These are phyloP conservation scores for Scarus forsteni DNA, from an alignment of 2,797 vertebrate genomes.

Conservation along the genomic window DNA sequence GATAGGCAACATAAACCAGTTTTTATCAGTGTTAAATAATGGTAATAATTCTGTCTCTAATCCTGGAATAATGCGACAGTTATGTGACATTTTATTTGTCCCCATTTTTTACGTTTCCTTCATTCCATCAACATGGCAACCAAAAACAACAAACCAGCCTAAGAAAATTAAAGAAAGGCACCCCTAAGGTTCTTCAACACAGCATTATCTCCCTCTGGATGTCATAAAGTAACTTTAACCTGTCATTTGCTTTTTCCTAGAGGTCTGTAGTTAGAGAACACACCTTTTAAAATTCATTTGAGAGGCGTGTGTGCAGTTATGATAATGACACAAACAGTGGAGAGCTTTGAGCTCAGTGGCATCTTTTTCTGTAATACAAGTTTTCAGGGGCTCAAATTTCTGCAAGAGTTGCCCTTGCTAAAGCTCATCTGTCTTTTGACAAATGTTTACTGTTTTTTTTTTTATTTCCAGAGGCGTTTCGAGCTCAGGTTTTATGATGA, in stretches of 20 bases:
- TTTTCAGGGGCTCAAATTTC: neutral
- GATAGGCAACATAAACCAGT: no score
- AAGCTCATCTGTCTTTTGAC: neutral
- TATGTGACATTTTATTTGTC: neutral
- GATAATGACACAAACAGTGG: slow-evolving; percentile 30
- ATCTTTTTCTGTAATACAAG: neutral
- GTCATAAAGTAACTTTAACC: slow-evolving; percentile 26
- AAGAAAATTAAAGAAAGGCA: neutral
- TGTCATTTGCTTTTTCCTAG: slow-evolving; percentile 48
- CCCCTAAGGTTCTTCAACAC: neutral
- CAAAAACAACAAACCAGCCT: slow-evolving; percentile 2
- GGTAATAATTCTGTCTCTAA: no score
- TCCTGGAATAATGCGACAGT: no score
- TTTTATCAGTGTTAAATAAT: no score
- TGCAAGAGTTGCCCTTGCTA: neutral
- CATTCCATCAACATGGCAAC: neutral
- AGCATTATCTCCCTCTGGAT: neutral
- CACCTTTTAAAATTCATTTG: slow-evolving; percentile 37
- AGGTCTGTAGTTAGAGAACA: slow-evolving; percentile 42
- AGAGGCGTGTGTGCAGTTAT: slow-evolving; percentile 33
- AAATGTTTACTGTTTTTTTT: neutral
- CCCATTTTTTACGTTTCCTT: neutral
- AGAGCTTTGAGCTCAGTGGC: neutral
- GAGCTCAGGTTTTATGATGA: neutral
- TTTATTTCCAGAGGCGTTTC: neutral